A percentile compares a stretch with the other conserved stretches of the same genome.
Conservation (phyloP, 2,888 invertebrate genomes). For the Anorthoa munda region DNA sequence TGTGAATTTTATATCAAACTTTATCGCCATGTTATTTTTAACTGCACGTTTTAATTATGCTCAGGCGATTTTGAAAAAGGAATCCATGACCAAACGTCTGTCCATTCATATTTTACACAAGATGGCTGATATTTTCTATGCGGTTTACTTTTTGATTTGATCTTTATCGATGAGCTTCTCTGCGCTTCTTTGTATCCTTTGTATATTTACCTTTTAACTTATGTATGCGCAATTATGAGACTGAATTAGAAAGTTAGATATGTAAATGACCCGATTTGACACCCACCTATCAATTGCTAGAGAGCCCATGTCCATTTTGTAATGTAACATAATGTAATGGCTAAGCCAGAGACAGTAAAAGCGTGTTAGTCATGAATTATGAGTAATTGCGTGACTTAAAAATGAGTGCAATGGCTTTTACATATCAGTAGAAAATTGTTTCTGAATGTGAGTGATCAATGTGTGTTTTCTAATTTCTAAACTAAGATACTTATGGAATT, state of each 20-base stretch:
- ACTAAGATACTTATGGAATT: conserved; percentile 24
- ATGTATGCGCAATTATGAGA: conserved; percentile 89
- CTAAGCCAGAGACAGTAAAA: conserved; percentile 57
- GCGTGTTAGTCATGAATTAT: conserved; percentile 12
- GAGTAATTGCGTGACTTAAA: conserved; percentile 49
- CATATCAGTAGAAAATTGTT: conserved; percentile 44
- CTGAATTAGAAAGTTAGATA: conserved; percentile 87
- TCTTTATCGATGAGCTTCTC: conserved; percentile 60
- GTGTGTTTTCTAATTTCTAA: conserved; percentile 41
- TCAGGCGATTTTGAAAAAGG: conserved; percentile 22
- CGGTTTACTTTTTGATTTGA: conserved; percentile 38
- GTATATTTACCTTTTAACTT: conserved; percentile 78
- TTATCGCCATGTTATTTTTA: conserved; percentile 43
- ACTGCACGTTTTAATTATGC: conserved; percentile 26
- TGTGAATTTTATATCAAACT: conserved; percentile 45
- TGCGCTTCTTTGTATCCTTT: conserved; percentile 67
- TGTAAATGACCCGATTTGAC: conserved; percentile 72
- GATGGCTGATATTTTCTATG: conserved; percentile 50
- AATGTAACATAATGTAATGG: conserved; percentile 52
- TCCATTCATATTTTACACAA: conserved; percentile 33
- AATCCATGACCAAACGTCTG: conserved; percentile 42
- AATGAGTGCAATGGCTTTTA: conserved; percentile 53
- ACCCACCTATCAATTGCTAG: conserved; percentile 71
- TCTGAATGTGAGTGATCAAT: conserved; percentile 25
- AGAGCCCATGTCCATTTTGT: conserved; percentile 68